These are phyloP conservation scores for Mus caroli DNA, from an alignment of 2,797 vertebrate genomes.

Conservation along the genomic window DNA sequence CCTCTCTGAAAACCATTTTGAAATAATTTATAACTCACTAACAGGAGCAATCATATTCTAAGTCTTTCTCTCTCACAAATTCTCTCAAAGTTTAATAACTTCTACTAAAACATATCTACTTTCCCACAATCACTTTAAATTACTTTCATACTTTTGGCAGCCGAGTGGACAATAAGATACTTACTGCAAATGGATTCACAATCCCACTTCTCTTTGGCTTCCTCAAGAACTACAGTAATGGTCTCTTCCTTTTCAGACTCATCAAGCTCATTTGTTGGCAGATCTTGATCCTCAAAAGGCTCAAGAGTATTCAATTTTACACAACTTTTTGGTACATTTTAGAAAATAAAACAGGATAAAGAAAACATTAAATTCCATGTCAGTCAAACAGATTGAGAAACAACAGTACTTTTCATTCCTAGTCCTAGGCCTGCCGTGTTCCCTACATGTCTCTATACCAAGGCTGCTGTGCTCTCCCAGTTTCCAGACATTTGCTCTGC, in stretches of 20 bases:
- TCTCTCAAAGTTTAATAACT: not conserved
- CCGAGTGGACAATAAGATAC: slow-evolving; percentile 80
- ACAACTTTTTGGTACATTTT: slow-evolving; percentile 85
- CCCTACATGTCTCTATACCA: not conserved
- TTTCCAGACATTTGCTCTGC: not conserved
- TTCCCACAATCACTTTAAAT: slow-evolving; percentile 22
- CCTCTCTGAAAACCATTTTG: slow-evolving; percentile 39
- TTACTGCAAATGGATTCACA: slow-evolving; percentile 98
- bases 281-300: slow-evolving; percentile 89
- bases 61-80: slow-evolving; percentile 13
- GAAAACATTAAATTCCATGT: slow-evolving; percentile 35
- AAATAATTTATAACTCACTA: slow-evolving; percentile 34
- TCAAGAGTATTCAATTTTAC: slow-evolving; percentile 91
- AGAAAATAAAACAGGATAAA: slow-evolving; percentile 15
- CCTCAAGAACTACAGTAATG: slow-evolving; percentile 91
- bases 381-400: slow-evolving; percentile 49
- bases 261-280: slow-evolving; percentile 89
- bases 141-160: not conserved
- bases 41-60: not conserved
- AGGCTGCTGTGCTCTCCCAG: not conserved
- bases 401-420: not conserved
- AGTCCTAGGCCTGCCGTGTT: not conserved
- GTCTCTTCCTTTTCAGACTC: slow-evolving; percentile 91
- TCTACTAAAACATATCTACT: not conserved
- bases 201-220: slow-evolving; percentile 96